These are phyloP conservation scores for Lasioglossum baleicum DNA, from an alignment of 1,140 invertebrate species.

Conservation along the genomic window DNA sequence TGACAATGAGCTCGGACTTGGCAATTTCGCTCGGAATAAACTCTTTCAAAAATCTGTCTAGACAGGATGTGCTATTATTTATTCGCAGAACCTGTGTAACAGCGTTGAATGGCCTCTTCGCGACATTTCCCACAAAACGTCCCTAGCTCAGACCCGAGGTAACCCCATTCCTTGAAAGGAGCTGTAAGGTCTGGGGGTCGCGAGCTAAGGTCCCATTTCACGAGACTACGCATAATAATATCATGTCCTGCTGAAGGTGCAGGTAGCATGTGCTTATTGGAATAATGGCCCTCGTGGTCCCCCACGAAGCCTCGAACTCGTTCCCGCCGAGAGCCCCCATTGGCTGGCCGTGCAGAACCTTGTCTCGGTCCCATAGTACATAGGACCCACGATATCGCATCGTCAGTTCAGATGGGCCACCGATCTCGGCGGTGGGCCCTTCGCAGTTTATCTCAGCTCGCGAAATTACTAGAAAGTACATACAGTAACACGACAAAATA, in stretches of 20 bases:
- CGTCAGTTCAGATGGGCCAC: slow-evolving; percentile 35
- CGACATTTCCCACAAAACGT: slow-evolving; percentile 20
- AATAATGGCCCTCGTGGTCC: slow-evolving; percentile 29
- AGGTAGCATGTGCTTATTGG: slow-evolving; percentile 18
- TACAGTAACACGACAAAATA: not conserved
- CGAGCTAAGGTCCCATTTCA: slow-evolving; percentile 2
- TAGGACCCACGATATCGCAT: slow-evolving; percentile 43
- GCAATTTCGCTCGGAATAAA: not conserved
- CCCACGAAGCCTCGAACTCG: slow-evolving; percentile 62
- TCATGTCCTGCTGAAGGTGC: slow-evolving; percentile 33
- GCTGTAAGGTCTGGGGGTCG: not conserved
- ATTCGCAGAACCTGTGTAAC: not conserved
- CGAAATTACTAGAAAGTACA: not conserved
- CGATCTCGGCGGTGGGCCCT: slow-evolving; percentile 31
- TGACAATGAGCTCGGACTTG: not conserved
- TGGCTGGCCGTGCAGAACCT: slow-evolving; percentile 51
- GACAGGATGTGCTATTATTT: not conserved
- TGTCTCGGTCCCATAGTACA: slow-evolving; percentile 52
- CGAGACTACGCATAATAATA: slow-evolving; percentile 43
- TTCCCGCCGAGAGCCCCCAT: slow-evolving; percentile 54
- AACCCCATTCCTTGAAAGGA: slow-evolving; percentile 10
- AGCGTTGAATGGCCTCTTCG: not conserved
- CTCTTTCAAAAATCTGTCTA: not conserved
- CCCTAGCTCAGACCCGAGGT: not conserved
- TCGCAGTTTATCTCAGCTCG: not conserved